Percentiles rank a stretch among this genome's conserved stretches.
These are phyloP conservation scores for Rallus limicola DNA, from an alignment of 2,113 vertebrate species.

Conservation along the genomic window DNA sequence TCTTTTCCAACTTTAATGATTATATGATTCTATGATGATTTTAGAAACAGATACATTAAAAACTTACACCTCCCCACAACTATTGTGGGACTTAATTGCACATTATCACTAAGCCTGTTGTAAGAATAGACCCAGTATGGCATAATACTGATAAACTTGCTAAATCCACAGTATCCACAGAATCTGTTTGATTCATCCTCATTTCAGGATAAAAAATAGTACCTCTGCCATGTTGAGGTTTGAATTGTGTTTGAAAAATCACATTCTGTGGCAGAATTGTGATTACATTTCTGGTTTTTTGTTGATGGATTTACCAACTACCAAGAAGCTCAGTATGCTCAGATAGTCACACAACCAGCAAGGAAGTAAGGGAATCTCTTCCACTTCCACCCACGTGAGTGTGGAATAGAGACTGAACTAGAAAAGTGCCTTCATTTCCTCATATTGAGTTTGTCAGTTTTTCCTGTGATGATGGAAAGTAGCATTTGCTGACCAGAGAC, in stretches of 20 bases:
- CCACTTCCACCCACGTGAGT: not conserved
- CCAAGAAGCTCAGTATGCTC: not conserved
- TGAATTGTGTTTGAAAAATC: not conserved
- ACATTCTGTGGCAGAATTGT: not conserved
- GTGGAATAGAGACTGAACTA: not conserved
- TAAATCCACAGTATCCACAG: not conserved
- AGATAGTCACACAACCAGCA: not conserved
- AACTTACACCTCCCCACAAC: too few relatives aligned
- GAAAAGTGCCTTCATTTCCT: not conserved
- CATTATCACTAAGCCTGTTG: not conserved
- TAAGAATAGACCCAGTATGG: not conserved
- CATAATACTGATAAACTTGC: not conserved
- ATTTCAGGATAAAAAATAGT: not conserved
- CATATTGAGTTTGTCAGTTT: not conserved
- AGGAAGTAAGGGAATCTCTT: not conserved
- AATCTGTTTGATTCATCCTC: not conserved
- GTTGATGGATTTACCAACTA: not conserved
- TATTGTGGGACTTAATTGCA: not conserved
- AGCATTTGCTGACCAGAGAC: not conserved
- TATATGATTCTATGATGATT: not conserved
- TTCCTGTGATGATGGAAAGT: not conserved
- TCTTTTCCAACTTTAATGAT: too few relatives aligned
- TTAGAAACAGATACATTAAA: not conserved
- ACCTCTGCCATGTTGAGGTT: not conserved
- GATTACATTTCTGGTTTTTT: not conserved